phyloP scores from a whole-genome alignment of 2,113 vertebrate species.

The Pteruthius melanotis region DNA sequence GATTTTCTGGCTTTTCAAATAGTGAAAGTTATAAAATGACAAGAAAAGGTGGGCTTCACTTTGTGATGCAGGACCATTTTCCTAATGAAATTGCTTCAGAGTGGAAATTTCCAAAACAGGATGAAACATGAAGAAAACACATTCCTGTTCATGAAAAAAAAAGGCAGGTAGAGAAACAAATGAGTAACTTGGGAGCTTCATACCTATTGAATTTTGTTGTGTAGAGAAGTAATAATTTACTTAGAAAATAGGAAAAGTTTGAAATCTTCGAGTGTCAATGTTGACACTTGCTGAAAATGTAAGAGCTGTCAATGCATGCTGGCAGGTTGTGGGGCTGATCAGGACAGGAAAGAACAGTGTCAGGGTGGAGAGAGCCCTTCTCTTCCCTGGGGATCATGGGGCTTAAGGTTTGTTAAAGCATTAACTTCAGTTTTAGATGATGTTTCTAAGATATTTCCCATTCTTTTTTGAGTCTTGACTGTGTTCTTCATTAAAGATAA shows the following conservation, averaged over 20 bases:
- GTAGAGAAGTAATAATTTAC: background rate
- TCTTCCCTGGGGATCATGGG: background rate
- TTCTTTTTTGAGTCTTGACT: background rate
- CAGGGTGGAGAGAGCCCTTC: background rate
- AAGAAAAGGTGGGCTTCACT: background rate
- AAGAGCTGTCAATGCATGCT: rapidly evolving
- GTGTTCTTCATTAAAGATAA: background rate
- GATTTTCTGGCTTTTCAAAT: background rate
- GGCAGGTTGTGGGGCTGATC: background rate
- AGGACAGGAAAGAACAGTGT: no score
- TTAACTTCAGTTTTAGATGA: background rate
- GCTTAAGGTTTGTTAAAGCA: background rate
- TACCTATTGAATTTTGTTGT: background rate
- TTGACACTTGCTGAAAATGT: background rate
- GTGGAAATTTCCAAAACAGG: background rate
- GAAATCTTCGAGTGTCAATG: background rate
- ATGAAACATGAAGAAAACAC: background rate
- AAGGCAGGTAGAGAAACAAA: rapidly evolving
- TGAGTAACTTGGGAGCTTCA: background rate
- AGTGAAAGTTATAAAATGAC: background rate
- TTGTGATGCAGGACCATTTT: background rate
- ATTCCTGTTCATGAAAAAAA: background rate
- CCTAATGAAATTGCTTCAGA: background rate
- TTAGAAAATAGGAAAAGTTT: background rate
- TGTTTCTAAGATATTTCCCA: background rate